phyloP scores from a whole-genome alignment of 2,797 vertebrate genomes.

The Chrysolophus pictus region DNA sequence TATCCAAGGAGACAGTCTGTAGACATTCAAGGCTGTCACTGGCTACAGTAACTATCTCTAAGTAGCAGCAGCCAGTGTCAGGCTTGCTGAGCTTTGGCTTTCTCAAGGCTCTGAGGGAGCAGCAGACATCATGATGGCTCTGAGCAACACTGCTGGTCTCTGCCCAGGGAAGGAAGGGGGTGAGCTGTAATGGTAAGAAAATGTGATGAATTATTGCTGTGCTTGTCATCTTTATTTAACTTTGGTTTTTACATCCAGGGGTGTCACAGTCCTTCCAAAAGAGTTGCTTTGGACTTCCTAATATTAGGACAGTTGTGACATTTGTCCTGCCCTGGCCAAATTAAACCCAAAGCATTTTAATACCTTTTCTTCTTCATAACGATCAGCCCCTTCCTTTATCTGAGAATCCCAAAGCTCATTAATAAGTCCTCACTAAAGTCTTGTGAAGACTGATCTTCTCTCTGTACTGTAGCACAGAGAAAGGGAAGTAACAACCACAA shows the following conservation, averaged over 20 bases:
- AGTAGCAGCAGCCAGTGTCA: neutral
- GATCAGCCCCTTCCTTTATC: neutral
- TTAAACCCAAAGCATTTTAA: neutral
- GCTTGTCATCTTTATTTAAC: constrained; percentile 23
- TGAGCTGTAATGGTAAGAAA: neutral
- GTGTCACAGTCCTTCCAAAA: neutral
- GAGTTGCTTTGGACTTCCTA: neutral
- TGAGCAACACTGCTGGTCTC: neutral
- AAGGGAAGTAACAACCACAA: neutral
- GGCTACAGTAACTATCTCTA: neutral
- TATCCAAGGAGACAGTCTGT: too few species aligned
- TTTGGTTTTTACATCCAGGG: neutral
- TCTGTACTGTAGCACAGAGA: neutral
- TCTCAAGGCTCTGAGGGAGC: neutral
- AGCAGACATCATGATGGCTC: neutral
- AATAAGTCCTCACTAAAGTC: neutral
- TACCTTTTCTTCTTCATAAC: neutral
- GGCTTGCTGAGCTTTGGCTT: neutral
- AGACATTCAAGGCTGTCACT: neutral
- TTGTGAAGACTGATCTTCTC: neutral
- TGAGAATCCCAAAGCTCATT: neutral
- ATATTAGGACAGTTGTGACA: neutral
- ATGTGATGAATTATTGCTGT: constrained; percentile 1
- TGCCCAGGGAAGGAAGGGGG: neutral
- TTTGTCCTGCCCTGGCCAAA: neutral